These are phyloP conservation scores for Lasioglossum figueresi DNA, from an alignment of 2,888 invertebrate species.

Conservation along the genomic window DNA sequence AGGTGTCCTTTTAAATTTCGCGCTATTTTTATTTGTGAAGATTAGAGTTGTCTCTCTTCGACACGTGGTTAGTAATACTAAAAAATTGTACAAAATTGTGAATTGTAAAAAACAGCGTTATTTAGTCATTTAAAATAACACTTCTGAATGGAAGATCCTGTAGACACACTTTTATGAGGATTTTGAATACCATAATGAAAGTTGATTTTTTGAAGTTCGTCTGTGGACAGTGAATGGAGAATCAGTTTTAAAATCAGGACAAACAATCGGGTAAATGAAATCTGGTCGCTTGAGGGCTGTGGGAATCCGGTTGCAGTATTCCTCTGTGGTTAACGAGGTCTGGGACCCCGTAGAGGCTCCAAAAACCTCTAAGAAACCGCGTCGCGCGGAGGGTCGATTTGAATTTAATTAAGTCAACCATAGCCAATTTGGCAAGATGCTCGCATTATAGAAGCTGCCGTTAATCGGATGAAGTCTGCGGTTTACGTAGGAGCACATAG, in stretches of 20 bases:
- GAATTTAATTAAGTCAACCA: constrained; percentile 69
- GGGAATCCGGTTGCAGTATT: background rate
- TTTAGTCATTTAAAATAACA: too few relatives aligned
- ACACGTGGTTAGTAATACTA: too few relatives aligned
- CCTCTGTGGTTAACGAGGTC: background rate
- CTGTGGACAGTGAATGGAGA: background rate
- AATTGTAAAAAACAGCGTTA: too few relatives aligned
- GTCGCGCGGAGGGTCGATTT: constrained; percentile 46
- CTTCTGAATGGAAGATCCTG: too few relatives aligned
- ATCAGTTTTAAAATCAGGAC: background rate
- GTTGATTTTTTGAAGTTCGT: too few relatives aligned
- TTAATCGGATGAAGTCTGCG: constrained; percentile 77
- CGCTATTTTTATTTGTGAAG: too few relatives aligned
- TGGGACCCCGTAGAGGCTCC: background rate
- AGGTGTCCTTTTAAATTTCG: too few relatives aligned
- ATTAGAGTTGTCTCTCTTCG: too few relatives aligned
- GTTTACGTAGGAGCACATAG: constrained; percentile 62
- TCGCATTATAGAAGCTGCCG: constrained; percentile 69
- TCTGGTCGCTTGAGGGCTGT: background rate
- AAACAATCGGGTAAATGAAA: background rate
- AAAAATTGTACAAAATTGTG: too few relatives aligned
- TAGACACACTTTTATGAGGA: too few relatives aligned
- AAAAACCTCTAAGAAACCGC: constrained; percentile 20
- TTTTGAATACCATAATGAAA: too few relatives aligned
- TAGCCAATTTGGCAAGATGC: constrained; percentile 72